A percentile compares a stretch with the other conserved stretches of the same genome.
These are phyloP conservation scores for Dipodomys ordii DNA, from an alignment of 2,113 vertebrate genomes.

Conservation along the genomic window DNA sequence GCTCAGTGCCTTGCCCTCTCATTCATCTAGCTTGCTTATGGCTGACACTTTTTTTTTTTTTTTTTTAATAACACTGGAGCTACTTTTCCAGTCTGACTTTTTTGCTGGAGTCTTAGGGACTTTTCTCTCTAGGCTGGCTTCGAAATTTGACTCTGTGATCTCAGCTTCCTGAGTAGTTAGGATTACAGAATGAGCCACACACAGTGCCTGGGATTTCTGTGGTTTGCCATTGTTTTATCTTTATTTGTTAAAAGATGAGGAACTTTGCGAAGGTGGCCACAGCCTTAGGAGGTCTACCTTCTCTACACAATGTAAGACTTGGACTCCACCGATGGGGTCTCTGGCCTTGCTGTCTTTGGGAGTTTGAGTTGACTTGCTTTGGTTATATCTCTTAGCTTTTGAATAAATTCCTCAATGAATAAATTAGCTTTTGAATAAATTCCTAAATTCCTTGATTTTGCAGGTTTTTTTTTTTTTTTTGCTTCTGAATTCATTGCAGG, in stretches of 20 bases:
- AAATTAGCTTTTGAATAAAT: background rate
- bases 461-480: background rate
- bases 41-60: too few species aligned
- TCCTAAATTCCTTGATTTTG: conserved; percentile 46
- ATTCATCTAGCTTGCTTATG: too few species aligned
- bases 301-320: fast-evolving
- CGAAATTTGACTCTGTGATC: too few species aligned
- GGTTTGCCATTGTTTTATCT: background rate
- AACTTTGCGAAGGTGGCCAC: background rate
- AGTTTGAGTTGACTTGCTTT: conserved; percentile 19
- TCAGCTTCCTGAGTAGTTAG: too few species aligned
- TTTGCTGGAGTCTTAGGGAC: too few species aligned
- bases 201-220: background rate
- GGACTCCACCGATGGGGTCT: background rate
- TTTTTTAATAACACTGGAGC: too few species aligned
- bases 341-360: background rate
- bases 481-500: conserved; percentile 79
- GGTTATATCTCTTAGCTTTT: conserved; percentile 41
- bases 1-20: too few species aligned
- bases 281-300: background rate
- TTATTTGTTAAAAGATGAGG: conserved; percentile 6
- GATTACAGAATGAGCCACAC: too few species aligned
- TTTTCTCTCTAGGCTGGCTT: too few species aligned
- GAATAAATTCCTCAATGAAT: conserved; percentile 48
- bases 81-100: too few species aligned